Base-by-base conservation (phyloP, 2,113 vertebrate genomes). In the Indicator maculatus region DNA sequence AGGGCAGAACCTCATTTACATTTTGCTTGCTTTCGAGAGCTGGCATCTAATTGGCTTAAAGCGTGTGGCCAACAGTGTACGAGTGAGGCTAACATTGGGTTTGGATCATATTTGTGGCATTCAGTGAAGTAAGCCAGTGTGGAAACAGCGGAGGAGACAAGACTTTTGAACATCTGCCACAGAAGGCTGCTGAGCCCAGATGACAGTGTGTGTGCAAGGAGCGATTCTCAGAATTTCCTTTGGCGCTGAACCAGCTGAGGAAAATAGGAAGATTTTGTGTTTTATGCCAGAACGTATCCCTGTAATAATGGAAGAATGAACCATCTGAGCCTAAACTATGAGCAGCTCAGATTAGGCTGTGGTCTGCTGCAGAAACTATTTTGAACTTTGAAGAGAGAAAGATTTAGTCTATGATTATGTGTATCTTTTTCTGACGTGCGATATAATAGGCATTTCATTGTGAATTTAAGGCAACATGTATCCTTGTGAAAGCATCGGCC, bases 301-400 rank as follows among this genome's bases (percentile, higher is more conserved):
- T 90, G 55, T 88, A 90, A 92, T 95, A 96, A 95, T 83, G 92
- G 86, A 82, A 96, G 73, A 95, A 83, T 21, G 56, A 91, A 89
- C 23, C 3, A 27, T 69, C 72, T 93, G 78, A 94, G 82, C 79
- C 85, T 89, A 65, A 89, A 79, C 92, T 94, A 83, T 92, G 93
- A 96, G 93, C 86, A 96, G 45, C 65, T 75, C 70, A 88, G 74
- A 65, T 44, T 77, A 69, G 23, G 74, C 78, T 93, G 91, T 72
- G 65, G 60, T 88, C 82, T 58, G 47, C 79, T 93, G 63, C 59
- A 91, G 69, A 93, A 89, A 73, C 33, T 75, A 1, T 73, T 39
- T 76, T 91, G 56, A 95, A 67, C 75, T 89, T 70, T 44, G 82
- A 71, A 89, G 80, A 88, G 27, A 89, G 63, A 77, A 89, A 83